phyloP scores from a whole-genome alignment of 1,140 invertebrate species.

The Lerema accius region DNA sequence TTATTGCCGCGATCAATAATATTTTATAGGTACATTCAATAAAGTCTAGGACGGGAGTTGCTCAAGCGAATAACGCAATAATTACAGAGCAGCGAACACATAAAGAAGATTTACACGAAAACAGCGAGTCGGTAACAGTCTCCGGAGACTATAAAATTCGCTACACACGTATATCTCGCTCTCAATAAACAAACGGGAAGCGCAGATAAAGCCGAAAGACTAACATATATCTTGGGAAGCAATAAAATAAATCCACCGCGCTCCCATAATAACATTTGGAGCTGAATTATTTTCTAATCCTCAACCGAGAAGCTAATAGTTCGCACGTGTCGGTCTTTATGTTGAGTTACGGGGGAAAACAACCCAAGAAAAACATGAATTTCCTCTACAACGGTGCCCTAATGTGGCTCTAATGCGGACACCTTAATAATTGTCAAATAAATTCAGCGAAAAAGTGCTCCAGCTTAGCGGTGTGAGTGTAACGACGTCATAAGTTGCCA shows the following conservation, averaged over 20 bases:
- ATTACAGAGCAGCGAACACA: conserved; percentile 61
- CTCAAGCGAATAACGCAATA: conserved; percentile 74
- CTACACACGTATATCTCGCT: conserved; percentile 61
- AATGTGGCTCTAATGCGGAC: conserved; percentile 77
- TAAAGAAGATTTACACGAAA: conserved; percentile 76
- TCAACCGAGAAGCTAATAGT: conserved; percentile 75
- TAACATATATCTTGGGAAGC: conserved; percentile 69
- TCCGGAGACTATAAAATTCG: conserved; percentile 66
- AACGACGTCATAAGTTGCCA: conserved; percentile 74
- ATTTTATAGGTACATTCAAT: conserved; percentile 77
- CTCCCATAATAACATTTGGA: conserved; percentile 78
- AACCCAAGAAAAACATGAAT: conserved; percentile 79
- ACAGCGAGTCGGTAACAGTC: conserved; percentile 50
- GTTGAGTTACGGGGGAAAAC: conserved; percentile 71
- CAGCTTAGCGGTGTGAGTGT: conserved; percentile 60
- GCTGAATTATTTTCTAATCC: conserved; percentile 82
- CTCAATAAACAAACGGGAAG: conserved; percentile 73
- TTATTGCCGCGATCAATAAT: conserved; percentile 76
- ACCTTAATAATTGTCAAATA: conserved; percentile 82
- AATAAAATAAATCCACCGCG: conserved; percentile 79
- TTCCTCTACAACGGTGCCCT: conserved; percentile 60
- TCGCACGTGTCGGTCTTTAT: conserved; percentile 74
- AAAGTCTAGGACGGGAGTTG: conserved; percentile 63
- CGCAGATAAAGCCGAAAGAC: conserved; percentile 73
- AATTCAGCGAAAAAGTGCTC: conserved; percentile 75